A percentile compares a stretch with the other conserved stretches of the same genome.
These are phyloP conservation scores for Psilopsiagon aymara DNA, from an alignment of 2,113 vertebrate genomes.

Conservation along the genomic window DNA sequence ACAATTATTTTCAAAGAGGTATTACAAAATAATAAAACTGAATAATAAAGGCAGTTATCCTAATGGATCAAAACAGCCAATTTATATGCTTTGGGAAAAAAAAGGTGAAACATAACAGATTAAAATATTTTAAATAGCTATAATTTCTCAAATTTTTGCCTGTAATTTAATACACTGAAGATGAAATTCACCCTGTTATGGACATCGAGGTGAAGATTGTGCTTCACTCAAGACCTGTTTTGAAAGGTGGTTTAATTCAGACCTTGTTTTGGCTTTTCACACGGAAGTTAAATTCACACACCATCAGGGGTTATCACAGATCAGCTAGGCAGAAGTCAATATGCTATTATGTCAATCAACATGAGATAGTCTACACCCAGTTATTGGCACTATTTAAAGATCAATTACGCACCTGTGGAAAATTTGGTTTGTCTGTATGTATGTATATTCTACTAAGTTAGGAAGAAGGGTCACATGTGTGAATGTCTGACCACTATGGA, in stretches of 20 bases:
- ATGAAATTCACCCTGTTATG: background rate
- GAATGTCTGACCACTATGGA: background rate
- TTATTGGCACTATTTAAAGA: background rate
- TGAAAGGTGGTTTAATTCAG: background rate
- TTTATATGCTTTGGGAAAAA: background rate
- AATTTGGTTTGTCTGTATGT: background rate
- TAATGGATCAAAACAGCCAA: background rate
- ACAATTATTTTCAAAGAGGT: background rate
- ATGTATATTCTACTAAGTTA: background rate
- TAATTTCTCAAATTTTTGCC: background rate
- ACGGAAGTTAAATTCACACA: background rate
- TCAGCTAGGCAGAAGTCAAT: background rate
- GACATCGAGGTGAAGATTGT: background rate
- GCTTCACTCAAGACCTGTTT: background rate
- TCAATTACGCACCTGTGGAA: background rate
- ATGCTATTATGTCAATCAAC: background rate
- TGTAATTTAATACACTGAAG: background rate
- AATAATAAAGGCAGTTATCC: background rate
- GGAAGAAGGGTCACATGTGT: background rate
- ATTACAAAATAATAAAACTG: background rate
- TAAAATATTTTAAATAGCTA: background rate
- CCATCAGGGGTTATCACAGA: background rate
- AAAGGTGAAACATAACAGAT: background rate
- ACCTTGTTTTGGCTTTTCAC: background rate
- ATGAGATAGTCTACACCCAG: background rate